A percentile compares a stretch with the other conserved stretches of the same genome.
Conservation (phyloP, 2,888 invertebrate species). For the Drosophila rellima region DNA sequence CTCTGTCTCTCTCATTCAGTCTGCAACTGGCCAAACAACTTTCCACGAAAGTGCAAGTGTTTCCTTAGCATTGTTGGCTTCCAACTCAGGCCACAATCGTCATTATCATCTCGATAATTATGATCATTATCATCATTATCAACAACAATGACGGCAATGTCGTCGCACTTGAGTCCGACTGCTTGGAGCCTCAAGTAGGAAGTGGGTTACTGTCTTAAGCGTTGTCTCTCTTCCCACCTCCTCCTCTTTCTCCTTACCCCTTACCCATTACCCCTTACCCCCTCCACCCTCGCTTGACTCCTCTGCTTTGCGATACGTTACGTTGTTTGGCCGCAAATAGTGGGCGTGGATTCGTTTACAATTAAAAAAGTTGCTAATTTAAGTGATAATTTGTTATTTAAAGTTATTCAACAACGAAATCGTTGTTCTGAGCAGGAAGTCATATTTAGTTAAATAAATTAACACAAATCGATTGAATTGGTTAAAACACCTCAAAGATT, state of each 20-base stretch:
- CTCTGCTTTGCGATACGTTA: constrained; percentile 26
- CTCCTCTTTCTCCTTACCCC: neutral
- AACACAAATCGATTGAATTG: neutral
- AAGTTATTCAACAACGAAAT: neutral
- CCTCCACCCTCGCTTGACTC: neutral
- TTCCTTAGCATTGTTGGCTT: constrained; percentile 74
- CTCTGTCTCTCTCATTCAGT: constrained; percentile 6
- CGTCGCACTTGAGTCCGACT: constrained; percentile 49
- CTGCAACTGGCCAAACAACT: constrained; percentile 65
- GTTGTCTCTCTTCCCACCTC: constrained; percentile 2
- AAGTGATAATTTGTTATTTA: neutral
- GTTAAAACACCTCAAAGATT: too few species aligned
- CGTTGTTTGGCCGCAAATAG: constrained; percentile 17
- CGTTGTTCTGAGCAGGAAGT: neutral
- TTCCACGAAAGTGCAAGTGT: constrained; percentile 82
- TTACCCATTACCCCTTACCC: too few species aligned
- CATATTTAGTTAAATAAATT: neutral
- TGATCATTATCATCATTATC: constrained; percentile 6
- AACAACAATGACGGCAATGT: constrained; percentile 47
- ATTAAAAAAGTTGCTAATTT: constrained; percentile 24
- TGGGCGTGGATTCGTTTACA: constrained; percentile 36
- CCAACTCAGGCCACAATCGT: constrained; percentile 12
- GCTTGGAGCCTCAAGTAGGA: constrained; percentile 61
- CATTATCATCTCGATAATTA: neutral
- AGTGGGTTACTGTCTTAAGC: constrained; percentile 71